Evolutionary conservation across 2,888 invertebrate species (phyloP), one percentile per base, ranked within the genome.

Genomic region (Nipponacmea schrenckii): DNA sequence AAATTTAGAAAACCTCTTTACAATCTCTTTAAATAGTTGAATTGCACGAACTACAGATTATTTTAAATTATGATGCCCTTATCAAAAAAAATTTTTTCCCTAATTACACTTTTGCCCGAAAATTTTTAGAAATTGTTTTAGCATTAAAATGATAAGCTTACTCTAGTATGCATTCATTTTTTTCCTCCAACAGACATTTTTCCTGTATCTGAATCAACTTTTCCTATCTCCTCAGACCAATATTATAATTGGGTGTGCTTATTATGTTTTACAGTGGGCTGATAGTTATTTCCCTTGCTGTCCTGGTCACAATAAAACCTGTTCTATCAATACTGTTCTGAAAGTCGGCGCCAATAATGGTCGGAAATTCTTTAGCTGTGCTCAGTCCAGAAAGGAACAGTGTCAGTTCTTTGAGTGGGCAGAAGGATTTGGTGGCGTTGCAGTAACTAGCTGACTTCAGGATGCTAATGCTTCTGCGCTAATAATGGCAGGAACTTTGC

Each of bases 311-410:
- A 79, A 79, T 0, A 82, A 82, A 67, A 77, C 79, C 10, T 80
- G 82, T 68, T 78, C 83, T 2, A 72, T 84, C 45, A 62, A 83
- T 4, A 83, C 81, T 26, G 83, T 84, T 15, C 62, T 84, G 73
- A 84, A 84, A 69, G 74, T 82, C 62, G 84, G 84, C 27, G 77
- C 80, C 46, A 84, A 84, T 70, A 84, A 84, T 72, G 82, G 83
- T 8, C 75, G 74, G 26, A 80, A 79, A 62, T 84, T 84, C 75
- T 84, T 84, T 64, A 77, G 81, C 63, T 84, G 84, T 72, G 74
- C 79, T 26, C 64, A 79, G 24, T 76, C 78, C 0, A 83, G 78
- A 71, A 79, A 80, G 27, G 80, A 80, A 72, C 80, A 82, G 71
- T 84, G 84, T 74, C 72, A 76, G 27, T 81, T 80, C 73, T 84